These are phyloP conservation scores for Leptinotarsa rubiginosa DNA, from an alignment of 2,888 invertebrate genomes.

Conservation along the genomic window DNA sequence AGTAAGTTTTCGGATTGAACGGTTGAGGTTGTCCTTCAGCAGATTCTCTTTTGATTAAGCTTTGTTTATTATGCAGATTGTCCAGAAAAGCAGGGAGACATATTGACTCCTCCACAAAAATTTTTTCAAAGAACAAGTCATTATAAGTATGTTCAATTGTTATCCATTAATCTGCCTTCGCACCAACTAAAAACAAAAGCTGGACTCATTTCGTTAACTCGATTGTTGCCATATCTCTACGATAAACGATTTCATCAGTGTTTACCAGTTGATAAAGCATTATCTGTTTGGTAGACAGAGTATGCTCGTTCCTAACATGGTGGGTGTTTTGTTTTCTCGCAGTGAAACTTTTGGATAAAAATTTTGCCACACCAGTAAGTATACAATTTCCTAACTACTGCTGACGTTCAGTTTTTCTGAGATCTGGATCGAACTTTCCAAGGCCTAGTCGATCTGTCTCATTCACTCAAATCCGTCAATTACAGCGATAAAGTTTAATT, in stretches of 20 bases:
- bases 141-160: not conserved
- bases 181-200: not conserved
- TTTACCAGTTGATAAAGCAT: conserved; percentile 24
- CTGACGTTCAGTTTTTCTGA: not conserved
- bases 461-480: not conserved
- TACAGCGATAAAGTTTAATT: conserved; percentile 5
- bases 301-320: conserved; percentile 5
- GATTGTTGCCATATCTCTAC: conserved; percentile 16
- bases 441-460: not conserved
- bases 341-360: conserved; percentile 5
- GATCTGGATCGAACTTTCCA: not conserved
- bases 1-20: too few species aligned
- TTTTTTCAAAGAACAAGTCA: too few species aligned
- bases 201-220: conserved; percentile 9
- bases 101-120: too few species aligned
- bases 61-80: too few species aligned
- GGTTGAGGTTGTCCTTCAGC: too few species aligned
- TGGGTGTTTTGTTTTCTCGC: conserved; percentile 3
- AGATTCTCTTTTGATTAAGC: too few species aligned
- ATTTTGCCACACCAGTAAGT: conserved; percentile 1
- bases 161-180: conserved; percentile 1
- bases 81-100: too few species aligned
- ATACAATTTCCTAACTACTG: not conserved
- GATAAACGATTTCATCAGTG: conserved; percentile 28
- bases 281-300: conserved; percentile 16